These are phyloP conservation scores for Therioaphis trifolii DNA, from an alignment of 2,888 invertebrate species.

Conservation along the genomic window DNA sequence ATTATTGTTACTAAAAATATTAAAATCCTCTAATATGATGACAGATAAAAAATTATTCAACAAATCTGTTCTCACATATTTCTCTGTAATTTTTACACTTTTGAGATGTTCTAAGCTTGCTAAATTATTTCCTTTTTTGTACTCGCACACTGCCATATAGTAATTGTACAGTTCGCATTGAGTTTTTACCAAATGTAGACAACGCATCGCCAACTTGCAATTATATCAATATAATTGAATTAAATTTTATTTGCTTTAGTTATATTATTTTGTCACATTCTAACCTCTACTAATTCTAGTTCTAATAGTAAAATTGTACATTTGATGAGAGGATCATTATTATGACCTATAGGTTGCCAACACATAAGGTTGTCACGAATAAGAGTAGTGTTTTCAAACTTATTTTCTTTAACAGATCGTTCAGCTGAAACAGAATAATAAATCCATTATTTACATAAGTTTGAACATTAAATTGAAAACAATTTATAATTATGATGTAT, in stretches of 20 bases:
- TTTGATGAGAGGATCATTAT: slow-evolving; percentile 44
- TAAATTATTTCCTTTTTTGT: slow-evolving; percentile 31
- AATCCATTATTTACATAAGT: neutral
- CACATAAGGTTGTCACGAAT: slow-evolving; percentile 7
- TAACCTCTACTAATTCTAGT: slow-evolving; percentile 38
- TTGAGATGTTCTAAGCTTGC: slow-evolving; percentile 31
- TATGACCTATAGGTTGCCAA: slow-evolving; percentile 43
- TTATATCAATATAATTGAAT: neutral
- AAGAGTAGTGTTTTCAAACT: neutral
- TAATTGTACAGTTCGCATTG: slow-evolving; percentile 21
- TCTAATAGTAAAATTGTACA: slow-evolving; percentile 44
- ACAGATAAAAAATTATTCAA: too few species aligned
- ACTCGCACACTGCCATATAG: slow-evolving; percentile 51
- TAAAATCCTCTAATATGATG: too few species aligned
- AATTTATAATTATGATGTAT: too few species aligned
- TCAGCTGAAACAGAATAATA: slow-evolving; percentile 1
- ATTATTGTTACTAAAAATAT: too few species aligned
- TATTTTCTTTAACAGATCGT: neutral
- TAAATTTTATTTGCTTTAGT: neutral
- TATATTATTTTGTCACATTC: neutral
- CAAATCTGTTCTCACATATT: slow-evolving; percentile 16
- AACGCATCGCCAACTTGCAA: slow-evolving; percentile 29
- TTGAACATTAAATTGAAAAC: too few species aligned
- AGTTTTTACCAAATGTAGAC: slow-evolving; percentile 21
- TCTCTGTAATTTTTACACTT: neutral